Evolutionary conservation across 2,888 invertebrate species (phyloP), one percentile per base, ranked within the genome.

Genomic region (Perdita meconis): DNA sequence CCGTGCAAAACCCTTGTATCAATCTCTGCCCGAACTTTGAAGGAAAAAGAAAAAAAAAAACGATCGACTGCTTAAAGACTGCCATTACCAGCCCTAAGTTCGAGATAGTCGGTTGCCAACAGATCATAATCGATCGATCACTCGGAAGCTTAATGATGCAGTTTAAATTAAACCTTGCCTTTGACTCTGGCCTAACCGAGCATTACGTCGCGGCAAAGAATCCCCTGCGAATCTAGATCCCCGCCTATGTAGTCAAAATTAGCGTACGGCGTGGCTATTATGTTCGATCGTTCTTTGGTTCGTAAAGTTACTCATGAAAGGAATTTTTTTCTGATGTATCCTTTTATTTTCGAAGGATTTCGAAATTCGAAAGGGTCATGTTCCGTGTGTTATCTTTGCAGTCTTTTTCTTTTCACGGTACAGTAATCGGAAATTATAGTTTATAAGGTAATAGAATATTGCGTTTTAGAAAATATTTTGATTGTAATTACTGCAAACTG

Each of bases 111-210:
- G 13, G 34, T 59, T 59, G n/a, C 12, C 47, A 38, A 38, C 44
- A 40, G 66, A 70, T 53, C 40, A 65, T 78, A 66, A 81, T 71
- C 71, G 55, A 71, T 42, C 59, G 38, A 78, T 77, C 69, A 61
- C 8, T 40, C 12, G 34, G 47, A 53, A 40, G 47, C 42, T 57
- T 65, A 68, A 68, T 50, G 47, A n/a, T 22, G 19, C 24, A 19
- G 38, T 81, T 69, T 34, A 24, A 63, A 50, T 26, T 4, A 44
- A 65, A 22, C 40, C 40, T 38, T 56, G 50, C 16, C 53, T 64
- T 65, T 55, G 53, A 53, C 22, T 26, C 16, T 69, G 34, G 19
- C 56, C 72, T 55, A 67, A 66, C 47, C 30, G 13, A n/a, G 6
- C 36, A 34, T 70, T 68, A 50, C 42, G 26, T 22, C 10, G 60